Evolutionary conservation across 2,797 vertebrate species (phyloP), one percentile per base, ranked within the genome.

Genomic region (Parauchenoglanis punctatus): DNA sequence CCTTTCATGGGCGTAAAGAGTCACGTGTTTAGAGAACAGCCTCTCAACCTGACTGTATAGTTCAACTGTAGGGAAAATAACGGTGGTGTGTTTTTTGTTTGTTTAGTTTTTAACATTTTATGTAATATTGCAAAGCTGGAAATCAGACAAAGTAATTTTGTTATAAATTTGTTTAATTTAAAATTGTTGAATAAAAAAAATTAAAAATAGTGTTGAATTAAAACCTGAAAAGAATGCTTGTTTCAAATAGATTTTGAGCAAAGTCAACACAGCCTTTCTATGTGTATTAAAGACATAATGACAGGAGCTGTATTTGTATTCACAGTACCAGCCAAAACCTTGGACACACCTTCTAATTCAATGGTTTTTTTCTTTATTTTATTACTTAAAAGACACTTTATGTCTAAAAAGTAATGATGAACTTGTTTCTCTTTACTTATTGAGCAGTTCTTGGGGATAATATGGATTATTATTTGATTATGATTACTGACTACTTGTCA

Each of bases 11-110:
- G 87, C 67, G 89, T 78, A 63, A 70, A 23, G 17, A n/a, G 76
- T 86, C 84, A 85, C 89, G 81, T 86, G 49, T 18, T 78, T n/a
- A 13, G 52, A 18, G 13, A 49, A 15, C 77, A 0, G 49, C 7
- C 13, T 20, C 8, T 31, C 52, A 20, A 20, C 67, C 13, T n/a
- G 61, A 7, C 10, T 20, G 31, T 52, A 20, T 7, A 54, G n/a
- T 18, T 1, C 18, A 73, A 73, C 40, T 5, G 3, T 13, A 70
- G 68, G 11, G 31, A 8, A 70, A 23, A 73, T 44, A 25, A 54
- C 1, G 4, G 10, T 18, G 1, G 4, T 15, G 61, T 20, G 7
- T 63, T 58, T 23, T 23, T 46, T 44, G 11, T 49, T 44, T 8
- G 15, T 10, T 23, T 40, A 8, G 1, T 10, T 25, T 46, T 67